These are phyloP conservation scores for Falco naumanni DNA, from an alignment of 2,797 vertebrate species.

Conservation along the genomic window DNA sequence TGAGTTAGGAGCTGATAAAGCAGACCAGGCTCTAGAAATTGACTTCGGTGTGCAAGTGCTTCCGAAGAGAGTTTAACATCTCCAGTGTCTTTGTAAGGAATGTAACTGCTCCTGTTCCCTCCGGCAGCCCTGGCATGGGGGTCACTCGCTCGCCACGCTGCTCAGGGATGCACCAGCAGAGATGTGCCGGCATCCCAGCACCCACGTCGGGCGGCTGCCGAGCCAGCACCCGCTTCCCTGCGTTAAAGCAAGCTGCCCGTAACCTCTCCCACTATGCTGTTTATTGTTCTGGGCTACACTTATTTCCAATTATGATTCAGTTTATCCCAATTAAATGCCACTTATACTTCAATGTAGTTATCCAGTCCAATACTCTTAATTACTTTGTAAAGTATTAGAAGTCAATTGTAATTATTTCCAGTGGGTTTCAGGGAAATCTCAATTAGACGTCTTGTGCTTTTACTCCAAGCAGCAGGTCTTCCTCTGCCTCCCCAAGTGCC, in stretches of 20 bases:
- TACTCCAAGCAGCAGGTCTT: neutral
- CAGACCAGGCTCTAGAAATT: neutral
- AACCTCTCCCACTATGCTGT: neutral
- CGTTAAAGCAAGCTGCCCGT: neutral
- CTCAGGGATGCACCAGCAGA: neutral
- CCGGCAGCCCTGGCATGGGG: neutral
- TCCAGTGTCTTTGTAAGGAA: fast-evolving
- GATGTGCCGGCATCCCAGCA: neutral
- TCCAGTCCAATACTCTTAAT: conserved; percentile 72
- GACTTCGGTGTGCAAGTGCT: fast-evolving
- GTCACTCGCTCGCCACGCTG: fast-evolving
- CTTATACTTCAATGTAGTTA: conserved; percentile 42
- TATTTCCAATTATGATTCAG: conserved; percentile 27
- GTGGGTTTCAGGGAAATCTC: conserved; percentile 65
- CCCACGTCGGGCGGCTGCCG: fast-evolving
- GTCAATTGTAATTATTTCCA: conserved; percentile 72
- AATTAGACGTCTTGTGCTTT: neutral
- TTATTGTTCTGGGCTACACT: neutral
- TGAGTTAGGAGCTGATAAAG: neutral
- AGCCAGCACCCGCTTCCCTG: neutral
- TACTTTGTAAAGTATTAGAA: conserved; percentile 68
- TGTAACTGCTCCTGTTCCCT: fast-evolving
- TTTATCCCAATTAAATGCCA: conserved; percentile 62
- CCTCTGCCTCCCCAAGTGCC: neutral
- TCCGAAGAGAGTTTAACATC: neutral